phyloP scores from a whole-genome alignment of 2,888 invertebrate genomes.

The Mythimna vitellina region DNA sequence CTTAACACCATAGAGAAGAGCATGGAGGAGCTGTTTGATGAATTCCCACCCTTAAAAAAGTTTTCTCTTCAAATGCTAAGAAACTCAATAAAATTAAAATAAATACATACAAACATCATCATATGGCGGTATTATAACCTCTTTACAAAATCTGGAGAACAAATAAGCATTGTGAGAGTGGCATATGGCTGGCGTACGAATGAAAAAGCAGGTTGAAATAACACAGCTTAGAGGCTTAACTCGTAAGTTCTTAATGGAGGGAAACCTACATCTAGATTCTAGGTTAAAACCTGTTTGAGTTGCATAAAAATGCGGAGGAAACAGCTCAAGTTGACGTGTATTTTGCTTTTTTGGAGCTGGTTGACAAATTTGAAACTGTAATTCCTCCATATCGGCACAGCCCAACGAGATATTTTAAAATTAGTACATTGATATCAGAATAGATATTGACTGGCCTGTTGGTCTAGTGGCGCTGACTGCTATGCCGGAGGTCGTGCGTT shows the following conservation, averaged over 20 bases:
- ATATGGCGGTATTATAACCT: constrained; percentile 29
- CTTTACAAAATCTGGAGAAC: constrained; percentile 26
- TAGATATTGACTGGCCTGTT: too few species aligned
- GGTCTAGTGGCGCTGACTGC: too few species aligned
- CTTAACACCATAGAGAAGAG: too few species aligned
- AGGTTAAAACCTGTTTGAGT: constrained; percentile 3
- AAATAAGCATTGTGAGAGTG: constrained; percentile 35
- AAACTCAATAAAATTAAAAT: constrained; percentile 5
- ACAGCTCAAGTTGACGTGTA: not conserved
- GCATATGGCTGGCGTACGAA: constrained; percentile 41
- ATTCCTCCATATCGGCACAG: too few species aligned
- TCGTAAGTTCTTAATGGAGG: constrained; percentile 50
- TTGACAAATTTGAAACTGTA: too few species aligned
- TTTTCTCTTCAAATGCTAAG: not conserved
- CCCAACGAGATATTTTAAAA: too few species aligned
- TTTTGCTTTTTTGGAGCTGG: not conserved
- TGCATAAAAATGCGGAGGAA: not conserved
- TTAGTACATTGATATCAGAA: too few species aligned
- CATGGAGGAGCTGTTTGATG: too few species aligned
- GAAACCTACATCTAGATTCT: constrained; percentile 11
- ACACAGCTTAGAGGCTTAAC: constrained; percentile 27
- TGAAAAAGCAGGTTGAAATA: constrained; percentile 39
- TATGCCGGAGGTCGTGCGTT: too few species aligned
- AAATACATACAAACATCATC: constrained; percentile 8
- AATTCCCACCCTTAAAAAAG: not conserved